Evolutionary conservation across 2,113 vertebrate genomes (phyloP).

Genomic region (Tragelaphus scriptus): DNA sequence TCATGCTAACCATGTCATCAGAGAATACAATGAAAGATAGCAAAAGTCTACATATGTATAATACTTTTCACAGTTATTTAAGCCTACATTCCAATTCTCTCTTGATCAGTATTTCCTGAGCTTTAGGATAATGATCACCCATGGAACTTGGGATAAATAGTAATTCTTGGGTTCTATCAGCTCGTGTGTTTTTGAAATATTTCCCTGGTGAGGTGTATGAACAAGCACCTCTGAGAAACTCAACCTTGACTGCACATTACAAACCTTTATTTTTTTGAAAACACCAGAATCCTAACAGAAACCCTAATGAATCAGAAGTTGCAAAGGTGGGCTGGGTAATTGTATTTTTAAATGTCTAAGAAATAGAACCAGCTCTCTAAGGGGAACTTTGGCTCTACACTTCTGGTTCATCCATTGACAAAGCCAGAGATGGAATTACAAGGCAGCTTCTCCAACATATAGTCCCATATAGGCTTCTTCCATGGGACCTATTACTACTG

Average conservation of each 20-base stretch:
- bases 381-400: not conserved
- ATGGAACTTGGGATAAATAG: not conserved
- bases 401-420: not conserved
- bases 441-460: not conserved
- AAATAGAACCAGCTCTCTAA: not conserved
- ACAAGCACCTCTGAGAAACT: not conserved
- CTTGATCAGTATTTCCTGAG: not conserved
- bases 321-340: not conserved
- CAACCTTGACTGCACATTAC: not conserved
- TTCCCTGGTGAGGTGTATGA: not conserved
- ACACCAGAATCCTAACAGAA: not conserved
- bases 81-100: not conserved
- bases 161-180: not conserved
- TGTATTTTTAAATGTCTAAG: not conserved
- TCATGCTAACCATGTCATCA: not conserved
- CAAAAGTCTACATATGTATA: not conserved
- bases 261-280: not conserved
- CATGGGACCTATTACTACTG: not conserved
- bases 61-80: not conserved
- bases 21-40: not conserved
- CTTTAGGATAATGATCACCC: not conserved
- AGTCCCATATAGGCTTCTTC: not conserved
- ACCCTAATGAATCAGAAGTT: not conserved
- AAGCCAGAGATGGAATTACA: not conserved
- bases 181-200: not conserved